Evolutionary conservation across 2,888 invertebrate genomes (phyloP).

Genomic region (Philereme vetulata): DNA sequence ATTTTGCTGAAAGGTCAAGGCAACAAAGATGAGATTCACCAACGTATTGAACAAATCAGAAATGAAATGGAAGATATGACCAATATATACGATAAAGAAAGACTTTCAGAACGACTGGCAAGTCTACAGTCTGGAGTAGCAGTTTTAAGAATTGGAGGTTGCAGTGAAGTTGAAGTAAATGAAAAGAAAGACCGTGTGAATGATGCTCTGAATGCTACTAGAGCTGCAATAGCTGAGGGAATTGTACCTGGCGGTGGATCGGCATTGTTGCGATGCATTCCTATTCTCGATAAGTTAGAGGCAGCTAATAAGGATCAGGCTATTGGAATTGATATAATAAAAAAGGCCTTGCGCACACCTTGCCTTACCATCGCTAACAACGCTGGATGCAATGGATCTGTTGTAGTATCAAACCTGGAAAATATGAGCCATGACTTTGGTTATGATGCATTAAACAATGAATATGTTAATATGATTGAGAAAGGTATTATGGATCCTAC

Average conservation of each 20-base stretch:
- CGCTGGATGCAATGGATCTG: constrained; percentile 94
- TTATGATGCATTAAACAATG: constrained; percentile 94
- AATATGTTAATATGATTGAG: constrained; percentile 95
- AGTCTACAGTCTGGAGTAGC: constrained; percentile 92
- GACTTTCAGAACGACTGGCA: constrained; percentile 94
- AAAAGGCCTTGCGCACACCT: constrained; percentile 93
- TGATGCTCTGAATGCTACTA: constrained; percentile 96
- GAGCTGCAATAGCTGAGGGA: constrained; percentile 97
- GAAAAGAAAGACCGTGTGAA: constrained; percentile 98
- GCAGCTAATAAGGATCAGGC: constrained; percentile 90
- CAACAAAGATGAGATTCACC: constrained; percentile 88
- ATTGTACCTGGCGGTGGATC: constrained; percentile 98
- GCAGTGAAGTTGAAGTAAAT: constrained; percentile 94
- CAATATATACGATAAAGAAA: constrained; percentile 95
- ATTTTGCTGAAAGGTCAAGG: constrained; percentile 88
- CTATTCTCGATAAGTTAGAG: constrained; percentile 85
- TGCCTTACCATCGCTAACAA: constrained; percentile 95
- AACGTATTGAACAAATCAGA: constrained; percentile 90
- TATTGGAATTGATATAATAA: constrained; percentile 91
- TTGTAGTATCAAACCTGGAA: constrained; percentile 95
- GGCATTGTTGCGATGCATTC: constrained; percentile 92
- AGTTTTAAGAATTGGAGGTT: constrained; percentile 91
- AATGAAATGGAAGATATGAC: constrained; percentile 92
- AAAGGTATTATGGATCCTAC: constrained; percentile 98
- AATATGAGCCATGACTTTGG: constrained; percentile 88